Evolutionary conservation across 2,797 vertebrate genomes (phyloP).

Genomic region (Cynopterus sphinx): DNA sequence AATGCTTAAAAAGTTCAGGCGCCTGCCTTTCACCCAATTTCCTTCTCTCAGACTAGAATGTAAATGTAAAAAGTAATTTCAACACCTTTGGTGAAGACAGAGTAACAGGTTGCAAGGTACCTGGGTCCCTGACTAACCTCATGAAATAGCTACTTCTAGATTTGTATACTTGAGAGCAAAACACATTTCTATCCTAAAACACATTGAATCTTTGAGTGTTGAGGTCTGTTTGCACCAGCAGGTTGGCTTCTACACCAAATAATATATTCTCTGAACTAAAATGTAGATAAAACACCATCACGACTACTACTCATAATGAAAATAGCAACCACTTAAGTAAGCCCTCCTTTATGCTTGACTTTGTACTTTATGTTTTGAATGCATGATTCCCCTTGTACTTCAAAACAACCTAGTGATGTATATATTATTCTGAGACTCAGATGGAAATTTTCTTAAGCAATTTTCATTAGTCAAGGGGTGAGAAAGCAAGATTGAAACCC

Average conservation of each 20-base stretch:
- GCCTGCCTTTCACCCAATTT: accelerated
- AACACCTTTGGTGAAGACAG: background rate
- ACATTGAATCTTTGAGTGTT: background rate
- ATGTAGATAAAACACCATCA: background rate
- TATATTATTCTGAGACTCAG: background rate
- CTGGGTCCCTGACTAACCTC: background rate
- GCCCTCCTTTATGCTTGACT: background rate
- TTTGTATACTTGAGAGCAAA: background rate
- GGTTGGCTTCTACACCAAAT: background rate
- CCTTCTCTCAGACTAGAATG: background rate
- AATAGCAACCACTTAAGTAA: background rate
- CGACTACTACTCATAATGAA: background rate
- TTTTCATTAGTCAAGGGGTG: background rate
- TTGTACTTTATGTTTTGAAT: background rate
- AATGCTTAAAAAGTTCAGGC: background rate
- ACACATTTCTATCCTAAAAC: background rate
- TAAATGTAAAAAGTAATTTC: background rate
- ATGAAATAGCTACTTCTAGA: background rate
- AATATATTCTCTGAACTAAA: background rate
- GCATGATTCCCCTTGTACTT: background rate
- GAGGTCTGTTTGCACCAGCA: background rate
- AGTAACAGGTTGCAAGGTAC: no score
- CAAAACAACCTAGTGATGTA: background rate
- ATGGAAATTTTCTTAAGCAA: background rate
- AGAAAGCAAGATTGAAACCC: background rate